phyloP scores from a whole-genome alignment of 2,113 vertebrate genomes.

The Oriolus oriolus region DNA sequence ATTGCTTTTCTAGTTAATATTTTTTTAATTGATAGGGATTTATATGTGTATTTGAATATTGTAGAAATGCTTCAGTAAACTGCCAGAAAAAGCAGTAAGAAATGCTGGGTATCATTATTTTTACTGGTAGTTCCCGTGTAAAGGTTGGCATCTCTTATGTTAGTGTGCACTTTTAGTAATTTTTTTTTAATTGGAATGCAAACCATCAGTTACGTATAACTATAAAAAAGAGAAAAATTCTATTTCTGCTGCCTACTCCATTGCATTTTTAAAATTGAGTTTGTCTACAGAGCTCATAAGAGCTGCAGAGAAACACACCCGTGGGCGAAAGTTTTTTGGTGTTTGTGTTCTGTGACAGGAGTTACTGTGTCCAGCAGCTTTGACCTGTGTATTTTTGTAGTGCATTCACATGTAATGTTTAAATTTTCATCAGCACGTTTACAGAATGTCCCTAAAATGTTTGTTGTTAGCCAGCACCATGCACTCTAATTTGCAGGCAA shows the following conservation, averaged over 20 bases:
- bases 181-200: not conserved
- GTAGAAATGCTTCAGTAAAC: not conserved
- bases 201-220: not conserved
- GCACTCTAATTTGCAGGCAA: not conserved
- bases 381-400: not conserved
- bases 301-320: not conserved
- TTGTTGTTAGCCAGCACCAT: not conserved
- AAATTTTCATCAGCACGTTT: not conserved
- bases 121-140: not conserved
- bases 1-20: not conserved
- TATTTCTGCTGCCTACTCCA: accelerated
- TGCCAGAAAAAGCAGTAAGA: not conserved
- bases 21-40: not conserved
- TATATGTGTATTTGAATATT: not conserved
- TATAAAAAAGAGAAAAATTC: not conserved
- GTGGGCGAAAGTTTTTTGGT: not conserved
- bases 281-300: not conserved
- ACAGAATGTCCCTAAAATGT: not conserved
- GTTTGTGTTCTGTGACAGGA: not conserved
- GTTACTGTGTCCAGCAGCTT: not conserved
- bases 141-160: not conserved
- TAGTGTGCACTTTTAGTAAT: not conserved
- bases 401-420: accelerated
- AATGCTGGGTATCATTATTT: not conserved
- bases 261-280: not conserved